Evolutionary conservation across 2,113 vertebrate species (phyloP).

Genomic region (Atherinomorus stipes): DNA sequence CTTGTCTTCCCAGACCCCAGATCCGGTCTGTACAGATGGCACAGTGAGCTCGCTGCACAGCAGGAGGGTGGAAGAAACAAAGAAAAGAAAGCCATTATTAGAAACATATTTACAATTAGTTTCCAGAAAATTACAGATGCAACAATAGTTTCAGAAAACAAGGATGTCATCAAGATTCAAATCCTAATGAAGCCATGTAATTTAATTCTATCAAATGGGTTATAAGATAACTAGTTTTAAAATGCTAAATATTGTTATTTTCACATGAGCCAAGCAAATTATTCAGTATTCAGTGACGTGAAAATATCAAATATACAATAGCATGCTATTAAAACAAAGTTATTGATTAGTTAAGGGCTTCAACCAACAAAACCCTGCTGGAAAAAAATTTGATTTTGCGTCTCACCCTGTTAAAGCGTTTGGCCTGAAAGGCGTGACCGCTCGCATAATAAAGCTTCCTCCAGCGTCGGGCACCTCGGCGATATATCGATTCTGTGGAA

Average conservation of each 20-base stretch:
- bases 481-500: slow-evolving; percentile 96
- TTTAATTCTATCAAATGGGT: no score
- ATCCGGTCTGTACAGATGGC: slow-evolving; percentile 98
- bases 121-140: not conserved
- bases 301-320: not conserved
- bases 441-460: slow-evolving; percentile 98
- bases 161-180: not conserved
- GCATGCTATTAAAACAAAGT: not conserved
- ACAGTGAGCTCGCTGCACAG: slow-evolving; percentile 93
- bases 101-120: slow-evolving; percentile 18
- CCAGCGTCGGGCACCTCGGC: slow-evolving; percentile 96
- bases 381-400: not conserved
- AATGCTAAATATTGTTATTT: no score
- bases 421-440: slow-evolving; percentile 98
- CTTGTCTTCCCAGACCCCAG: slow-evolving; percentile 97
- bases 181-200: not conserved
- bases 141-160: slow-evolving; percentile 6
- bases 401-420: slow-evolving; percentile 96
- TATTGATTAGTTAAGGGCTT: not conserved
- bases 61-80: slow-evolving; percentile 19
- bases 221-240: no score
- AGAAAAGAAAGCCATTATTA: slow-evolving; percentile 19
- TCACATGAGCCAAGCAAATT: no score
- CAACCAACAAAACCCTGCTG: not conserved
- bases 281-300: not conserved